Evolutionary conservation across 2,797 vertebrate species (phyloP), one percentile per base, ranked within the genome.

Genomic region (Tolypeutes matacus): DNA sequence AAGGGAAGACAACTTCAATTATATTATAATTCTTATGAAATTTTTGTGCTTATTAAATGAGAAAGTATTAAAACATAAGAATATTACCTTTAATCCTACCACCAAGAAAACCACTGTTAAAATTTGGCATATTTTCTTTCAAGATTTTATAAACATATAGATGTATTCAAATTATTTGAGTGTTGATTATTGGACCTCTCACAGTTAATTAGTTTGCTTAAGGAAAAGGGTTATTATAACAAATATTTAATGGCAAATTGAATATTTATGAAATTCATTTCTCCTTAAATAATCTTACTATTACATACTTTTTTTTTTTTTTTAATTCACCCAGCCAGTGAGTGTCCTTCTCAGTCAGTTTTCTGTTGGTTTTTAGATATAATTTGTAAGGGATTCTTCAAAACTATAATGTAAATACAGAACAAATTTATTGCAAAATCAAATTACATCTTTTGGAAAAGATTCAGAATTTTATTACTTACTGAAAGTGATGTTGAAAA

Each of bases 11-110:
- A 76, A 36, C 49, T 87, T 94, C 64, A 72, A 67, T 73, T 96
- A 64, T 86, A 77, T 7, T 83, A 46, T 89, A 49, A 70, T 86
- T 11, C 27, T 91, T 73, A 39, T 62, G 20, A 1, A 67, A 77
- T 84, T 82, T 72, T 95, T 96, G 39, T 75, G 25, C 82, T 78
- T 83, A 62, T 87, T 39, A 12, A 75, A 85, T 93, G 14, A 93
- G 36, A 51, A 86, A 88, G 20, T 84, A 34, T 73, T 87, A 65
- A 87, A 97, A 72, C 53, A 27, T 92, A 86, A 65, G 5, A 73
- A 29, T 62, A 58, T 60, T 2, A 29, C 23, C 73, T 96, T 93
- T 86, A 56, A 90, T 67, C 29, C 12, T 17, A 75, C 36, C 60
- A 64, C 42, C 3, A 75, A 83, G 36, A 93, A 91, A 46, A 20